Evolutionary conservation across 37 sponge, comb jelly and placozoan species (phyloP).

Genomic region (Halichondria panicea): DNA sequence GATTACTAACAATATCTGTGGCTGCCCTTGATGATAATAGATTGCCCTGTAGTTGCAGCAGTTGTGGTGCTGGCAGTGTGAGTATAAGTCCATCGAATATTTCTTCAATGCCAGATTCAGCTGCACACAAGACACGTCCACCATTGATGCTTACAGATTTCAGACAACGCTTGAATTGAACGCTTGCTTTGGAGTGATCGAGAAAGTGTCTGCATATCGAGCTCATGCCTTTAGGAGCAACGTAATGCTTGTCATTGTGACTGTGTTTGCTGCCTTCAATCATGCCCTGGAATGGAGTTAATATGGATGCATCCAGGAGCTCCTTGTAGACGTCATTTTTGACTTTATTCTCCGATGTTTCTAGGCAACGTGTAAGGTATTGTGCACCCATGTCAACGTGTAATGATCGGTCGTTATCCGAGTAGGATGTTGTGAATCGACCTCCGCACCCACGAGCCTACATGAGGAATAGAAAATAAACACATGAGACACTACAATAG

Average conservation of each 20-base stretch:
- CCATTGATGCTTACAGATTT: neutral
- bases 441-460: constrained; percentile 60
- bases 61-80: constrained; percentile 62
- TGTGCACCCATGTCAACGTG: constrained; percentile 77
- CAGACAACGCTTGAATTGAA: neutral
- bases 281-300: constrained; percentile 30
- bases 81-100: constrained; percentile 46
- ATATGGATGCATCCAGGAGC: neutral
- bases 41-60: constrained; percentile 27
- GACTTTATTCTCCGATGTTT: neutral
- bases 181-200: constrained; percentile 7
- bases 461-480: too few relatives aligned
- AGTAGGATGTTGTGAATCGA: constrained; percentile 50
- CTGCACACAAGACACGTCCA: neutral
- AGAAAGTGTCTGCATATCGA: constrained; percentile 49
- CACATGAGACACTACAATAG: too few relatives aligned
- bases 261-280: too few relatives aligned
- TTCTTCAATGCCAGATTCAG: neutral
- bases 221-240: constrained; percentile 49
- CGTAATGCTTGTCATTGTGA: constrained; percentile 25
- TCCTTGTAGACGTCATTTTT: constrained; percentile 32
- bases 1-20: too few relatives aligned
- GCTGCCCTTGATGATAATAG: neutral
- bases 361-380: constrained; percentile 27
- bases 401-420: neutral